These are phyloP conservation scores for Astyanax mexicanus DNA, from an alignment of 2,797 vertebrate genomes.

Conservation along the genomic window DNA sequence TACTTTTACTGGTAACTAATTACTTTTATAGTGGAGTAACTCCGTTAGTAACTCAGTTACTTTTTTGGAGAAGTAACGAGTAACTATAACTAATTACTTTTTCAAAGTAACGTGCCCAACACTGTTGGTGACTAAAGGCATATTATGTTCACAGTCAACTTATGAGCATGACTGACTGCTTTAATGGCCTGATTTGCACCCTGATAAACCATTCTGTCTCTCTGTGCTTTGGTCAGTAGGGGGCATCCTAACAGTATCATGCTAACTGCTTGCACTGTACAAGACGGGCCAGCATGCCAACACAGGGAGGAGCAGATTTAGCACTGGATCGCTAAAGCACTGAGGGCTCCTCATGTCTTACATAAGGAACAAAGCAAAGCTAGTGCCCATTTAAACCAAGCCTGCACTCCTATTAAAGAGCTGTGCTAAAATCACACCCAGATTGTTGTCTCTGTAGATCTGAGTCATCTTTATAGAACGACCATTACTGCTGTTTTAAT, in stretches of 20 bases:
- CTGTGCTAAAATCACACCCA: background rate
- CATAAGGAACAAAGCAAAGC: conserved; percentile 24
- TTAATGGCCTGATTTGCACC: background rate
- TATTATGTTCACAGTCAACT: too few relatives aligned
- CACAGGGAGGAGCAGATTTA: conserved; percentile 22
- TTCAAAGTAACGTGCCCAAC: too few relatives aligned
- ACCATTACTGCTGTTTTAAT: background rate
- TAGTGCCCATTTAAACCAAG: background rate
- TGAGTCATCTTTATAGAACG: conserved; percentile 2
- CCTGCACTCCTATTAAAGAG: background rate
- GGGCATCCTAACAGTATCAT: conserved; percentile 20
- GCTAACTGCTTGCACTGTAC: background rate
- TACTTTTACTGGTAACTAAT: too few relatives aligned
- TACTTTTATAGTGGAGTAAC: too few relatives aligned
- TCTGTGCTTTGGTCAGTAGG: conserved; percentile 26
- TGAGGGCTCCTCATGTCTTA: conserved; percentile 36
- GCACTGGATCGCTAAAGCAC: background rate
- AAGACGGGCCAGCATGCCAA: conserved; percentile 15
- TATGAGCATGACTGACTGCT: too few relatives aligned
- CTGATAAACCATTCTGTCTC: background rate
- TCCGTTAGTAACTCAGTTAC: too few relatives aligned
- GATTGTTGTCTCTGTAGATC: conserved; percentile 9
- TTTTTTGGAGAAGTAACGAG: too few relatives aligned
- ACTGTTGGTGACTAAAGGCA: too few relatives aligned
- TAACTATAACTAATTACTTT: too few relatives aligned